Percentiles rank a stretch among this genome's conserved stretches.
Evolutionary conservation across 2,113 vertebrate genomes (phyloP).

Genomic region (Phoxinus phoxinus): DNA sequence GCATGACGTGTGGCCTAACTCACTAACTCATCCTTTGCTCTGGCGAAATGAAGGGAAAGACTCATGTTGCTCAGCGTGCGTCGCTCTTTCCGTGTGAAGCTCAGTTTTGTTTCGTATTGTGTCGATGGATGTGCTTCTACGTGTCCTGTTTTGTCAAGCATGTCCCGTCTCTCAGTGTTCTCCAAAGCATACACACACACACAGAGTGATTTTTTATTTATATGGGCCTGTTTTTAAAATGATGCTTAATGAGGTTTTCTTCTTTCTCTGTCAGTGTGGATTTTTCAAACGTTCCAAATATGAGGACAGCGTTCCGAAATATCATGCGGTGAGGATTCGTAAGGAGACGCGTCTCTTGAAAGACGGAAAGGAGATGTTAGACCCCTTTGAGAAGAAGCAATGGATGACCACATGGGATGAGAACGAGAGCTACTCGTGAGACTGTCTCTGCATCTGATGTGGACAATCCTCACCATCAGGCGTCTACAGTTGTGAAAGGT

Average conservation of each 20-base stretch:
- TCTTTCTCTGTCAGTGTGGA: slow-evolving; percentile 82
- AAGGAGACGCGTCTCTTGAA: slow-evolving; percentile 85
- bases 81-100: slow-evolving; percentile 36
- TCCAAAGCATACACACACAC: slow-evolving; percentile 8
- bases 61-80: slow-evolving; percentile 19
- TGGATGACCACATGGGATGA: slow-evolving; percentile 95
- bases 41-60: slow-evolving; percentile 48
- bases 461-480: background rate
- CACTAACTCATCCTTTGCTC: slow-evolving; percentile 75
- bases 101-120: slow-evolving; percentile 22
- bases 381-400: slow-evolving; percentile 85
- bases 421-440: slow-evolving; percentile 90
- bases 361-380: slow-evolving; percentile 77
- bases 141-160: slow-evolving; percentile 59
- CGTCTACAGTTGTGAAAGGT: background rate
- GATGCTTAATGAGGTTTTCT: slow-evolving; percentile 26
- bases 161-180: slow-evolving; percentile 54
- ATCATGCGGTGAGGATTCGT: slow-evolving; percentile 92
- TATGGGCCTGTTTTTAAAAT: background rate
- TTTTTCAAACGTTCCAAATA: slow-evolving; percentile 95
- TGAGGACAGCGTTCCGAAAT: slow-evolving; percentile 88
- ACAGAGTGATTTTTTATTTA: background rate
- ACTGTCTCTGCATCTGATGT: slow-evolving; percentile 18
- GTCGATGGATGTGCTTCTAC: slow-evolving; percentile 21
- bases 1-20: slow-evolving; percentile 79